Percentiles rank a stretch among this genome's conserved stretches.
phyloP scores from a whole-genome alignment of 2,113 vertebrate species.

The Albula glossodonta region DNA sequence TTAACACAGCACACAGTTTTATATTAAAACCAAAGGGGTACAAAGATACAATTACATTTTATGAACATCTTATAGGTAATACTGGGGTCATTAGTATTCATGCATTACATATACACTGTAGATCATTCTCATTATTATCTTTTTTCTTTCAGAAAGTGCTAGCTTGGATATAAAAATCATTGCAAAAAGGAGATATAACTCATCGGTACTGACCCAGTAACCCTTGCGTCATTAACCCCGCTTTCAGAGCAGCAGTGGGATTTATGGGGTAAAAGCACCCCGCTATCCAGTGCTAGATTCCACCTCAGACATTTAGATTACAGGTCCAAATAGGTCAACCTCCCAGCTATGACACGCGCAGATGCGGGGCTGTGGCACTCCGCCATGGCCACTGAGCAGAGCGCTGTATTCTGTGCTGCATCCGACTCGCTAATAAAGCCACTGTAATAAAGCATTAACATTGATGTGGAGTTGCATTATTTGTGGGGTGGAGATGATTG shows the following conservation, averaged over 20 bases:
- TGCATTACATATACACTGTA: constrained; percentile 17
- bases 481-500: too few relatives aligned
- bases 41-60: background rate
- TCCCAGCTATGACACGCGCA: background rate
- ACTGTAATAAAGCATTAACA: too few relatives aligned
- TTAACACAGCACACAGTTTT: background rate
- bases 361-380: background rate
- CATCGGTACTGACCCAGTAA: background rate
- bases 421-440: too few relatives aligned
- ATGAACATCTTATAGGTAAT: constrained; percentile 7
- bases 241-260: background rate
- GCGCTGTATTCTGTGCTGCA: background rate
- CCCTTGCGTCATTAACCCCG: constrained; percentile 1
- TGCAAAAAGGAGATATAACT: constrained; percentile 11
- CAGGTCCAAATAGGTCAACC: background rate
- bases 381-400: background rate
- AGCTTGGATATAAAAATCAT: constrained; percentile 9
- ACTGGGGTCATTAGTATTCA: constrained; percentile 11
- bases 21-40: background rate
- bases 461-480: too few relatives aligned
- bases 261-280: constrained; percentile 3
- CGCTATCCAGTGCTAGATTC: background rate
- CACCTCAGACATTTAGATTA: background rate
- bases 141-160: background rate
- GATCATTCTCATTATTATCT: constrained; percentile 7